Evolutionary conservation across 2,888 invertebrate species (phyloP).

Genomic region (Mesodorylaimus sp.): DNA sequence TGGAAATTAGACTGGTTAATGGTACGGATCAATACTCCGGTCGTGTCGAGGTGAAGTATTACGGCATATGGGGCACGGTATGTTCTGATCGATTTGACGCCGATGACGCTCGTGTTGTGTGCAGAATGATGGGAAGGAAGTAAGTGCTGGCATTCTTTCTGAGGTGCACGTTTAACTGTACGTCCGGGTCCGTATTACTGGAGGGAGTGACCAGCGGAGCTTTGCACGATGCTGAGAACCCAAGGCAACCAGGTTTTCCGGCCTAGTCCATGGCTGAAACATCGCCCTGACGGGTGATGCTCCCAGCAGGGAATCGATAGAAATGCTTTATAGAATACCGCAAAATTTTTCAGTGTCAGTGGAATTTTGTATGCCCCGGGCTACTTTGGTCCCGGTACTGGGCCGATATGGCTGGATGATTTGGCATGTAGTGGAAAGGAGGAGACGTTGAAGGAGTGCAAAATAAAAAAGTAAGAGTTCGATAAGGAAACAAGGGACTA

Average conservation of each 20-base stretch:
- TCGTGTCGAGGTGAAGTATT: conserved; percentile 48
- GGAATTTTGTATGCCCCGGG: not conserved
- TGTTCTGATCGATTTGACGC: conserved; percentile 57
- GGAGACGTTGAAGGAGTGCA: conserved; percentile 42
- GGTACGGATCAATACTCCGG: conserved; percentile 44
- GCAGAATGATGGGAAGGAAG: conserved; percentile 32
- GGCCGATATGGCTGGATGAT: conserved; percentile 26
- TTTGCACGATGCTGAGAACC: too few species aligned
- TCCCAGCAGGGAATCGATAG: too few species aligned
- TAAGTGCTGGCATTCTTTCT: too few species aligned
- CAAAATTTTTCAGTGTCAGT: conserved; percentile 3
- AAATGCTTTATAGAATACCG: too few species aligned
- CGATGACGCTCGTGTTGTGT: conserved; percentile 42
- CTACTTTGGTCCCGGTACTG: conserved; percentile 16
- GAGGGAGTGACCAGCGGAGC: too few species aligned
- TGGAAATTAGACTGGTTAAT: conserved; percentile 44
- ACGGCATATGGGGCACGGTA: conserved; percentile 54
- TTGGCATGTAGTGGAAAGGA: conserved; percentile 44
- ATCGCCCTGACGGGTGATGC: too few species aligned
- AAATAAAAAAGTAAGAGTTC: not conserved
- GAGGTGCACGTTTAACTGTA: too few species aligned
- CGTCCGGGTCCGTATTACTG: too few species aligned
- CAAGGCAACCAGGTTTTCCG: too few species aligned
- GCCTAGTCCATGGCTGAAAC: too few species aligned
- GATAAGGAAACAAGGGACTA: too few species aligned